A percentile compares a stretch with the other conserved stretches of the same genome.
Conservation (phyloP, 1,140 invertebrate genomes). For the Macrostomum lignano region DNA sequence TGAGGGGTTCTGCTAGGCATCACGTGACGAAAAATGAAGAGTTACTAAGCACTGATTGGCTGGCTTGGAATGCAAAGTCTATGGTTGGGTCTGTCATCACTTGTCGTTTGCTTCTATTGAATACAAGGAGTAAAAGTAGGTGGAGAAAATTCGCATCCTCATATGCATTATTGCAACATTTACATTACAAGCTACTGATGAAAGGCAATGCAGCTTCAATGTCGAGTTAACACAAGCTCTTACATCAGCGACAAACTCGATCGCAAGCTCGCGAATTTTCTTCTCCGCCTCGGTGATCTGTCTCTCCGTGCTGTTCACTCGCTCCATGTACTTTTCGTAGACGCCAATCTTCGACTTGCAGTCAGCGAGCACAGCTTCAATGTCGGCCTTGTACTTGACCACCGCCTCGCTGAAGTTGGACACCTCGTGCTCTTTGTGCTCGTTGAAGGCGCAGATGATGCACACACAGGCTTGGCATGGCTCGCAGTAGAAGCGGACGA, state of each 20-base stretch:
- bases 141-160: too few species aligned
- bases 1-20: too few species aligned
- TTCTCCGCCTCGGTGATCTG: constrained; percentile 22
- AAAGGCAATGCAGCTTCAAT: too few species aligned
- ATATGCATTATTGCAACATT: too few species aligned
- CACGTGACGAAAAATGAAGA: too few species aligned
- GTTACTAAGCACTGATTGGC: too few species aligned
- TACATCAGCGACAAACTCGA: constrained; percentile 14
- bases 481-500: constrained; percentile 28
- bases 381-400: constrained; percentile 22
- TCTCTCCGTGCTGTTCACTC: constrained; percentile 15
- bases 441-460: constrained; percentile 28
- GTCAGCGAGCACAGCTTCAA: constrained; percentile 15
- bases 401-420: constrained; percentile 25
- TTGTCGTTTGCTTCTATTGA: too few species aligned
- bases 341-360: constrained; percentile 20
- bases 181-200: too few species aligned
- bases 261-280: constrained; percentile 19
- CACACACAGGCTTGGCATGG: constrained; percentile 27
- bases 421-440: constrained; percentile 28
- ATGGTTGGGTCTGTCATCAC: too few species aligned
- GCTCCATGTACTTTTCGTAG: constrained; percentile 17
- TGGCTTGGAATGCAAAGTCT: too few species aligned
- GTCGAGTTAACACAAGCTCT: too few species aligned
- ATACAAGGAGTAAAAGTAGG: too few species aligned